phyloP scores from a whole-genome alignment of 2,113 vertebrate genomes.

The Oxyruncus cristatus region DNA sequence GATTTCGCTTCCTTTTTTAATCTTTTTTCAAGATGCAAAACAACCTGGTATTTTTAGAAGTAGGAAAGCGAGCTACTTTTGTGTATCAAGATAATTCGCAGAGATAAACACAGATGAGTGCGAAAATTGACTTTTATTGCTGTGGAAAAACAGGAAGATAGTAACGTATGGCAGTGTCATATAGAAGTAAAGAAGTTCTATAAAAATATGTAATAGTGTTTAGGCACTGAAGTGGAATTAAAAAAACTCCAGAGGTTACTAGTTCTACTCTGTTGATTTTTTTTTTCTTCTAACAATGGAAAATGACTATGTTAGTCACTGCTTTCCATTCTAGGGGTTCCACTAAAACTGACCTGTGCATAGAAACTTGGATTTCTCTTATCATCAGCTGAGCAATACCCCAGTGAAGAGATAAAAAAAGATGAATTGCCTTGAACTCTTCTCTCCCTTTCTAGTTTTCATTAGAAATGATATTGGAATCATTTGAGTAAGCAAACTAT shows the following conservation, averaged over 20 bases:
- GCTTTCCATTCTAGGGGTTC: background rate
- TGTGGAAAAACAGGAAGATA: slow-evolving; percentile 42
- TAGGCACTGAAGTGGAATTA: background rate
- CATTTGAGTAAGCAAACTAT: background rate
- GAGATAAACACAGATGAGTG: slow-evolving; percentile 57
- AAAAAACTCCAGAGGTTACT: background rate
- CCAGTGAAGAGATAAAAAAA: background rate
- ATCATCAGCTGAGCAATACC: background rate
- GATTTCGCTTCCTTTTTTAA: background rate
- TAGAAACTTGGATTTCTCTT: background rate
- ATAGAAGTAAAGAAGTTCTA: background rate
- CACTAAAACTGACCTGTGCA: background rate
- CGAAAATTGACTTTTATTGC: slow-evolving; percentile 67
- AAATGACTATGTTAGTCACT: background rate
- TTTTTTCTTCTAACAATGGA: background rate
- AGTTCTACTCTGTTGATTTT: background rate
- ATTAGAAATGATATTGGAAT: background rate
- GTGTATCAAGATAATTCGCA: slow-evolving; percentile 37
- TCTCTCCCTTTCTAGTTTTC: background rate
- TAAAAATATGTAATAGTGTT: background rate
- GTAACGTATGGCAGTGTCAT: background rate
- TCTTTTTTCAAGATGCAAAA: slow-evolving; percentile 30
- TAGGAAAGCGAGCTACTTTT: slow-evolving; percentile 45
- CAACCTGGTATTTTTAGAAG: slow-evolving; percentile 63
- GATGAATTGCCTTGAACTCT: background rate